A percentile compares a stretch with the other conserved stretches of the same genome.
These are phyloP conservation scores for Anagrus nilaparvatae DNA, from an alignment of 1,140 invertebrate genomes.

Conservation along the genomic window DNA sequence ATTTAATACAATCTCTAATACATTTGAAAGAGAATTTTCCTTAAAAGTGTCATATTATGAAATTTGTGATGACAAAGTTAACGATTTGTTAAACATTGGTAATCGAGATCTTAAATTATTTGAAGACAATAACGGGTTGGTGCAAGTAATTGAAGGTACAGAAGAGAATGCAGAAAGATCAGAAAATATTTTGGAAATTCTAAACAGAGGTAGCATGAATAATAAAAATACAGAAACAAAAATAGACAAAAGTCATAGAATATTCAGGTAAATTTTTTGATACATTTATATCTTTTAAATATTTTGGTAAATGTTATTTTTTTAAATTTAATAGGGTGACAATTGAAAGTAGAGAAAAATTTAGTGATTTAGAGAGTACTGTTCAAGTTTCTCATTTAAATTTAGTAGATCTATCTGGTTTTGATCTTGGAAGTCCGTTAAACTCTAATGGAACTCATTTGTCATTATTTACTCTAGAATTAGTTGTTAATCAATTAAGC, in stretches of 20 bases:
- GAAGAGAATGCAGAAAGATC: conserved; percentile 51
- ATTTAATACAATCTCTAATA: conserved; percentile 57
- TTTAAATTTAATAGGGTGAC: no score
- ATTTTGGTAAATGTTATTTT: no score
- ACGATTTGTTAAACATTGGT: conserved; percentile 53
- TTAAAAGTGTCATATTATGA: conserved; percentile 65
- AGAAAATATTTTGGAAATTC: conserved; percentile 50
- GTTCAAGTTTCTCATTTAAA: no score
- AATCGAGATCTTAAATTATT: conserved; percentile 53
- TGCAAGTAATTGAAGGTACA: conserved; percentile 42
- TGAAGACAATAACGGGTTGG: conserved; percentile 48
- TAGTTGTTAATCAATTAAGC: no score
- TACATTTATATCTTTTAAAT: no score
- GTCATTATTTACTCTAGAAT: no score
- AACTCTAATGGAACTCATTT: no score
- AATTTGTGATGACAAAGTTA: conserved; percentile 71
- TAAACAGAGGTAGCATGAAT: conserved; percentile 55
- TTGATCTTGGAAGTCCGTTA: no score
- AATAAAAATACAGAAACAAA: conserved; percentile 60
- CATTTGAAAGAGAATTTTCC: conserved; percentile 54
- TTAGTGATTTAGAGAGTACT: no score
- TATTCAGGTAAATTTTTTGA: no score
- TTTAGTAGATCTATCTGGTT: no score
- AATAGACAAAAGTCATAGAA: conserved; percentile 71
- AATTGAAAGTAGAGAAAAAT: no score